Base-by-base conservation (phyloP, 2,113 vertebrate species). In the Trichechus manatus region DNA sequence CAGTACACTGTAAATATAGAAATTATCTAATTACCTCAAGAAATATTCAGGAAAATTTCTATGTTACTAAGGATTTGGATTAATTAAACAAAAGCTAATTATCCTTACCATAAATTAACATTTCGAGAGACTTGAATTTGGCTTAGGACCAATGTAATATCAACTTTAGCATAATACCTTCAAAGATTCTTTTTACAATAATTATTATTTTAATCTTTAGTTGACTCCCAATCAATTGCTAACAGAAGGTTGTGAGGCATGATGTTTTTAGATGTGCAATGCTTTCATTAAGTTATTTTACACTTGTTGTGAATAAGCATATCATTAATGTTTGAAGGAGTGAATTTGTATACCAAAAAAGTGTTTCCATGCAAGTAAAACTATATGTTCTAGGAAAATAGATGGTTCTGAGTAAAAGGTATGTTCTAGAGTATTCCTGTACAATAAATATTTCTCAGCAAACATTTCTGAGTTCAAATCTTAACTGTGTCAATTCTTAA, bases 11-110 rank as follows among this genome's bases (percentile, higher is more conserved):
- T 96, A 98, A 98, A 98, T 98, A 98, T 96, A 98, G 97, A 97
- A 98, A 97, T 97, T 91, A 63, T 97, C 93, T 97, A 98, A 98
- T 98, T 98, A 98, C 84, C 74, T 83, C 66, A 83, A 97, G 97
- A 98, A 98, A 98, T 97, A 98, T 95, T 98, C 97, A 98, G 98
- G 97, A 98, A 97, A 97, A 36, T 97, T 98, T 97, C 96, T 98
- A 93, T 97, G 95, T 33, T 95, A 44, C 77, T 68, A 90, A 84
- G 89, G 85, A 98, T 96, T 98, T 97, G 77, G 96, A 96, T 97
- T 97, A 98, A 97, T 96, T 97, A 93, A 97, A 94, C 81, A 97
- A 96, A 98, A 98, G 53, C 85, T 98, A 97, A 98, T 96, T 96
- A 97, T 93, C 64, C 50, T 98, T 96, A 44, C 75, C 39, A 94